phyloP scores from a whole-genome alignment of 2,888 invertebrate species.

The Lasioglossum morio region DNA sequence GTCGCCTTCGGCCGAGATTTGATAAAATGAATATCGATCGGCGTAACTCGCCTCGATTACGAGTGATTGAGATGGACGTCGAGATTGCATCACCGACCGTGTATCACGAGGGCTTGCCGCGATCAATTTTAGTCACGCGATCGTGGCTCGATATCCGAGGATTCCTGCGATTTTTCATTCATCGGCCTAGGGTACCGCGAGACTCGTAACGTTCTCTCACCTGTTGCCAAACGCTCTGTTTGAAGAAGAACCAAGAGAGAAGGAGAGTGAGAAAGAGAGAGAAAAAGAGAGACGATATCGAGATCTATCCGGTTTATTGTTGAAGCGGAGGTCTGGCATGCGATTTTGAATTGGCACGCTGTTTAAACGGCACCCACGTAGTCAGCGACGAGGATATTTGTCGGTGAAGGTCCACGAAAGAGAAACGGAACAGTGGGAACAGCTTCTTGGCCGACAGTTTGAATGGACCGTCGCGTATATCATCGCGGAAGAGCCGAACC shows the following conservation, averaged over 20 bases:
- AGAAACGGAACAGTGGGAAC: background rate
- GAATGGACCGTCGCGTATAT: background rate
- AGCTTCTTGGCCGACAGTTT: background rate
- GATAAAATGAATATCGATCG: conserved; percentile 32
- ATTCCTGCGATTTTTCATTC: background rate
- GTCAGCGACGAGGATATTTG: background rate
- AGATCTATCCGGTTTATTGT: background rate
- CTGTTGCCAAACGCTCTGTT: conserved; percentile 1
- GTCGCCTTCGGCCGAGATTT: conserved; percentile 15
- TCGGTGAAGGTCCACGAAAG: background rate
- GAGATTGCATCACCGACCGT: conserved; percentile 22
- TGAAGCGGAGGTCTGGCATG: background rate
- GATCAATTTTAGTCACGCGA: conserved; percentile 24
- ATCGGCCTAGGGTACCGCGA: background rate
- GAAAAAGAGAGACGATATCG: background rate
- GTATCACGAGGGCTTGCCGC: conserved; percentile 21
- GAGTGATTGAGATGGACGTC: conserved; percentile 19
- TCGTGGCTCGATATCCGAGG: conserved; percentile 9
- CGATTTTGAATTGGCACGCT: conserved; percentile 8
- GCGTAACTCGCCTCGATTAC: conserved; percentile 11
- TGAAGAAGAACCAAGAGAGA: background rate
- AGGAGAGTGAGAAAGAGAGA: too few relatives aligned
- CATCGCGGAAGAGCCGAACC: background rate
- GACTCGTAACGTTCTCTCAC: background rate
- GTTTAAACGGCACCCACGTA: background rate